Percentiles rank a stretch among this genome's conserved stretches.
Conservation (phyloP, 2,113 vertebrate genomes). For the Phaethon lepturus region DNA sequence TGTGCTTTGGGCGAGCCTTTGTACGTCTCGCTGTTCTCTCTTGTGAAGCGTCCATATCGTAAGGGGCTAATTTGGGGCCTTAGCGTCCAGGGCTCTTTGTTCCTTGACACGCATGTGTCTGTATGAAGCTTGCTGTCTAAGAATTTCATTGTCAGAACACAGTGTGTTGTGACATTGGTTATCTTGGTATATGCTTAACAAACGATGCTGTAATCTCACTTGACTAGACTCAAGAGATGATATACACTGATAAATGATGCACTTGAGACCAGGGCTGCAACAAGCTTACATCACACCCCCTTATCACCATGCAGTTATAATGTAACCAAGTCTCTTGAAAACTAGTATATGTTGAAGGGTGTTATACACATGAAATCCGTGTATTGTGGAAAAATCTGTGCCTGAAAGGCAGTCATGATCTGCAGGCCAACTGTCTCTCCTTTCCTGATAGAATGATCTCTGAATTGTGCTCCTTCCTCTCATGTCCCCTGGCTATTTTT, state of each 20-base stretch:
- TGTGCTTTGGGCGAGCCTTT: neutral
- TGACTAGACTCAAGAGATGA: neutral
- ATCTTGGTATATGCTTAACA: neutral
- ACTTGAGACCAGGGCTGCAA: neutral
- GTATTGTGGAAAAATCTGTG: neutral
- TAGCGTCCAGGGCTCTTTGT: neutral
- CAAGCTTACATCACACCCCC: neutral
- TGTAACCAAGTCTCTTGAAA: neutral
- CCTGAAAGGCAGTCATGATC: neutral
- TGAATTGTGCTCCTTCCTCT: neutral
- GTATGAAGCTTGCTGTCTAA: neutral
- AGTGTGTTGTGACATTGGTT: neutral
- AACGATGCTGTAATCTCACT: neutral
- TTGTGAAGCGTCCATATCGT: no score
- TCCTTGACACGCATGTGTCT: neutral
- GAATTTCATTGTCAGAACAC: neutral
- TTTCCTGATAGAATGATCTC: neutral
- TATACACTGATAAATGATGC: neutral
- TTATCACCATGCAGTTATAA: neutral
- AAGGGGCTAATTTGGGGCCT: neutral
- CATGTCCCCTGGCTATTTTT: neutral
- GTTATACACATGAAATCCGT: rapidly evolving
- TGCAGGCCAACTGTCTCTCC: neutral
- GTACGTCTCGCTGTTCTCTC: rapidly evolving
- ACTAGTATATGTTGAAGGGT: neutral